These are phyloP conservation scores for Danaus chrysippus DNA, from an alignment of 2,888 invertebrate species.

Conservation along the genomic window DNA sequence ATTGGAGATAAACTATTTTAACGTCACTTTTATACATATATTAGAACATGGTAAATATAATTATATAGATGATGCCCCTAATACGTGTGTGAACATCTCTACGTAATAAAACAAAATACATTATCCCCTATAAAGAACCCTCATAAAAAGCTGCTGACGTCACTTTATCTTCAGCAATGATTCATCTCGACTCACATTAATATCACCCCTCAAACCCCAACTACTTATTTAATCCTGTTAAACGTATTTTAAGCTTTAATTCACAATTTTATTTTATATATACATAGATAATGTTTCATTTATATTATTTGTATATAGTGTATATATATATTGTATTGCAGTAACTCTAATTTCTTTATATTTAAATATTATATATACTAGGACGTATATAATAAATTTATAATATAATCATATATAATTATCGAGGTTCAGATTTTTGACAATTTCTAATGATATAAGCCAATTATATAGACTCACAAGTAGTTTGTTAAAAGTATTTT, in stretches of 20 bases:
- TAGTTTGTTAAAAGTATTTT: too few species aligned
- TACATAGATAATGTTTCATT: too few species aligned
- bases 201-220: neutral
- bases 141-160: constrained; percentile 41
- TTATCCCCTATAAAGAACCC: constrained; percentile 15
- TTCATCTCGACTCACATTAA: constrained; percentile 48
- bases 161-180: constrained; percentile 45
- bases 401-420: too few species aligned
- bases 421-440: too few species aligned
- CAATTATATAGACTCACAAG: too few species aligned
- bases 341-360: too few species aligned
- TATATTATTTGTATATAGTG: too few species aligned
- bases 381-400: too few species aligned
- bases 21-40: neutral
- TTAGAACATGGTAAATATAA: neutral
- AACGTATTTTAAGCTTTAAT: neutral
- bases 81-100: constrained; percentile 1
- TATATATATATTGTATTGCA: too few species aligned
- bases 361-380: too few species aligned
- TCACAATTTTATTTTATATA: too few species aligned
- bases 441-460: too few species aligned
- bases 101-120: constrained; percentile 9
- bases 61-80: neutral
- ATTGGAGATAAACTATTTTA: neutral
- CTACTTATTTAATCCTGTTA: neutral